Percentiles rank a stretch among this genome's conserved stretches.
Conservation (phyloP, 1,140 invertebrate species). For the Drosophila sp. region DNA sequence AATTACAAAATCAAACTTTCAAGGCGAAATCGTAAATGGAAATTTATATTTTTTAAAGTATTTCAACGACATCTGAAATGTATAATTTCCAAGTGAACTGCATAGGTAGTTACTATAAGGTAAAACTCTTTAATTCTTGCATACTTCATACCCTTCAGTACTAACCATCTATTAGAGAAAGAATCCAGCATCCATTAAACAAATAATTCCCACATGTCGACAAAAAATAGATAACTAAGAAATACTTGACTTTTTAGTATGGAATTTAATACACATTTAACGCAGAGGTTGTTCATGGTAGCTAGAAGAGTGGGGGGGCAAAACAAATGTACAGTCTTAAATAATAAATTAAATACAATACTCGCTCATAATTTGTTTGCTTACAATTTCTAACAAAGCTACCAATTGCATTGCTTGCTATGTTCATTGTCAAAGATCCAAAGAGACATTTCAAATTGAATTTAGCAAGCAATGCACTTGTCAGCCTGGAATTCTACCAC, state of each 20-base stretch:
- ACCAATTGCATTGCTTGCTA: background rate
- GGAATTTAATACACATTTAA: slow-evolving; percentile 75
- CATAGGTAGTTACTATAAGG: no score
- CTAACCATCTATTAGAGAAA: no score
- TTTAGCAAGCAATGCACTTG: background rate
- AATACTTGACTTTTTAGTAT: slow-evolving; percentile 45
- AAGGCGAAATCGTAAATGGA: background rate
- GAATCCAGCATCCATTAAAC: background rate
- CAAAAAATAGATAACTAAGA: background rate
- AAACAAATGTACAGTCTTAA: slow-evolving; percentile 41
- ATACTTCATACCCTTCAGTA: no score
- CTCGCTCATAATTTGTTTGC: background rate
- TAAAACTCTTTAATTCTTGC: no score
- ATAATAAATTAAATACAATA: slow-evolving; percentile 2
- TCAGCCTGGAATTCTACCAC: slow-evolving; percentile 2
- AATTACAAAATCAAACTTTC: background rate
- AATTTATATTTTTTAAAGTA: no score
- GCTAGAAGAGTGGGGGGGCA: background rate
- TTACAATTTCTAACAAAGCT: background rate
- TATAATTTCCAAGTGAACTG: no score
- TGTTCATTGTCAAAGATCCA: background rate
- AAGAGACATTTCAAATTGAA: background rate
- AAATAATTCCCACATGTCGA: background rate
- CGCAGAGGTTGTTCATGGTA: slow-evolving; percentile 42
- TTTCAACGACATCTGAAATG: no score